These are phyloP conservation scores for Chrysina gloriosa DNA, from an alignment of 2,888 invertebrate species.

Conservation along the genomic window DNA sequence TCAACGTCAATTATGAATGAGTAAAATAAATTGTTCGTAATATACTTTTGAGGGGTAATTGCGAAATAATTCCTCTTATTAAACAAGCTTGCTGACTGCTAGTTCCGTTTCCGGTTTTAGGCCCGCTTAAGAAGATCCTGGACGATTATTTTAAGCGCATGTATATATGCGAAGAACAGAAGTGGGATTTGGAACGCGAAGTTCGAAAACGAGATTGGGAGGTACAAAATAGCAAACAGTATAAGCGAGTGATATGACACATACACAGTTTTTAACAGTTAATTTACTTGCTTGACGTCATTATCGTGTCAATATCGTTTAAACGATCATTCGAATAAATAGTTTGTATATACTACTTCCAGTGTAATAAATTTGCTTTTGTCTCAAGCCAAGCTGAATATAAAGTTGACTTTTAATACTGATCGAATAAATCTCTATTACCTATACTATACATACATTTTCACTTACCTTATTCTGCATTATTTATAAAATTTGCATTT, in stretches of 20 bases:
- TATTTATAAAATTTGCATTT: no score
- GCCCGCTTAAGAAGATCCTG: slow-evolving; percentile 91
- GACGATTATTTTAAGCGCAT: slow-evolving; percentile 97
- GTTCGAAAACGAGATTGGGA: slow-evolving; percentile 99
- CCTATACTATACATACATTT: no score
- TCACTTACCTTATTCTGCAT: no score
- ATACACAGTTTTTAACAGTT: slow-evolving; percentile 17
- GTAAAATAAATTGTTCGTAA: no score
- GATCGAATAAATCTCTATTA: no score
- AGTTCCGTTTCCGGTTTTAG: slow-evolving; percentile 73
- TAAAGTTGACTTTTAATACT: no score
- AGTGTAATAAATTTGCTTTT: neutral
- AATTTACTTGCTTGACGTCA: slow-evolving; percentile 12
- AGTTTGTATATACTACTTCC: neutral
- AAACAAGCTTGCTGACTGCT: slow-evolving; percentile 58
- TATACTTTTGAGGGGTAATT: slow-evolving; percentile 41
- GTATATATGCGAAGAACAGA: slow-evolving; percentile 98
- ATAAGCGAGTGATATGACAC: slow-evolving; percentile 36
- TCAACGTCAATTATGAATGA: no score
- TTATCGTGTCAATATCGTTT: slow-evolving; percentile 27
- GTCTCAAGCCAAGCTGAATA: no score
- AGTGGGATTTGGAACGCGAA: slow-evolving; percentile 99
- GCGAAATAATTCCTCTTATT: slow-evolving; percentile 30
- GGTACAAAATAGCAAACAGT: slow-evolving; percentile 73
- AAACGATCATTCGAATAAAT: neutral